A percentile compares a stretch with the other conserved stretches of the same genome.
Evolutionary conservation across 2,888 invertebrate species (phyloP).

Genomic region (Pseudococcus jackbeardsleyi): DNA sequence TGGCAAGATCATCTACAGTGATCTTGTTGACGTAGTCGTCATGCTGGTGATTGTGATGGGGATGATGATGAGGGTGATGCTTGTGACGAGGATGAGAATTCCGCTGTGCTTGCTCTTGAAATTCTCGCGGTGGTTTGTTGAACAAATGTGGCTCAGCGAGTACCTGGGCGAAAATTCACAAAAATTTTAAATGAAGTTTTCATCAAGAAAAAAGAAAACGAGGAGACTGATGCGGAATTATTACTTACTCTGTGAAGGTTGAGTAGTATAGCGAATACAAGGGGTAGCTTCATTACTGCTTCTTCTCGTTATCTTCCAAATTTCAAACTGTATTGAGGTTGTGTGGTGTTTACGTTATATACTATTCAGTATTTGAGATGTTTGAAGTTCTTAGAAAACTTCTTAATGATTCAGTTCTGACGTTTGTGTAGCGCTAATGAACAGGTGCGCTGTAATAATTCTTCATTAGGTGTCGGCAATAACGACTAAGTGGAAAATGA

Average conservation of each 20-base stretch:
- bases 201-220: neutral
- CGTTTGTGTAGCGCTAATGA: neutral
- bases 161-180: neutral
- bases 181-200: neutral
- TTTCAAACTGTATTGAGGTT: neutral
- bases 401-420: neutral
- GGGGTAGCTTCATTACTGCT: neutral
- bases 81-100: neutral
- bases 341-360: neutral
- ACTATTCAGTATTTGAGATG: neutral
- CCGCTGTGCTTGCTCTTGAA: neutral
- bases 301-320: neutral
- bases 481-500: neutral
- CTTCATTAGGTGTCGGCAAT: neutral
- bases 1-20: neutral
- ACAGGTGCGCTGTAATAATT: slow-evolving; percentile 11
- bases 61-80: neutral
- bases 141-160: neutral
- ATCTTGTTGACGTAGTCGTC: neutral
- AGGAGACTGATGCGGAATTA: neutral
- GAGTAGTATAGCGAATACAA: neutral
- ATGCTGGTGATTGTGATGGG: neutral
- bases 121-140: neutral
- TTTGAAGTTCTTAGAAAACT: neutral
- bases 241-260: neutral